Base-by-base conservation (phyloP, 2,797 vertebrate species). In the Dendrocincla fuliginosa region DNA sequence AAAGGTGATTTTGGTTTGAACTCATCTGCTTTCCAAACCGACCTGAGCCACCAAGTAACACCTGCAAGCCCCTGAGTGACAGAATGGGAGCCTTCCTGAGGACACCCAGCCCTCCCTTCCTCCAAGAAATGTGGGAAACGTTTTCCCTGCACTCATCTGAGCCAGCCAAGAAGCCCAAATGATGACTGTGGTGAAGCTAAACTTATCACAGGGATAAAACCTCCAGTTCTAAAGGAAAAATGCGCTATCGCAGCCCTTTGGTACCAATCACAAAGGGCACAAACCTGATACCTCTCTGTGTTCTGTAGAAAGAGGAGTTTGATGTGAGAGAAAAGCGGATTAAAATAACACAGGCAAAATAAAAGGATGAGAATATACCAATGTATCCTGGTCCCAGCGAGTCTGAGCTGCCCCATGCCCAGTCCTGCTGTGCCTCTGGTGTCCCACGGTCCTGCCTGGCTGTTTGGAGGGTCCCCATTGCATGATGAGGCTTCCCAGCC, bases 281-380 rank as follows among this genome's bases (percentile, higher is more conserved):
- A 79, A 90, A 76, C 90, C 92, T 15, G 4, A 67, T 25, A 15
- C 61, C 52, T 53, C 90, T 50, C 57, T 18, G 91, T 53, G 28
- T 37, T 53, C 55, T n/a, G 78, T 20, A 65, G 80, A 47, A 61
- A 76, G 69, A 60, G 49, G 60, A 52, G 92, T 69, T 92, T 93
- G 92, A 88, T 79, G 94, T 78, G 49, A 78, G 84, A 70, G 88
- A 94, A 88, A 88, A 88, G 83, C 49, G 27, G 94, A 93, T 87
- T 79, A 87, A 96, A 95, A 93, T 85, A 93, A 89, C 75, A 28
- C 35, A 0, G 63, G 35, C 5, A 7, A 42, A 41, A 49, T 71
- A 73, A 57, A 46, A 65, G 55, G 88, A 77, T 77, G 56, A 86
- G 73, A 71, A 69, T 4, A 8, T 4, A 13, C 13, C 49, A 3